Conservation (phyloP, 2,888 invertebrate genomes). For the Baronia brevicornis region DNA sequence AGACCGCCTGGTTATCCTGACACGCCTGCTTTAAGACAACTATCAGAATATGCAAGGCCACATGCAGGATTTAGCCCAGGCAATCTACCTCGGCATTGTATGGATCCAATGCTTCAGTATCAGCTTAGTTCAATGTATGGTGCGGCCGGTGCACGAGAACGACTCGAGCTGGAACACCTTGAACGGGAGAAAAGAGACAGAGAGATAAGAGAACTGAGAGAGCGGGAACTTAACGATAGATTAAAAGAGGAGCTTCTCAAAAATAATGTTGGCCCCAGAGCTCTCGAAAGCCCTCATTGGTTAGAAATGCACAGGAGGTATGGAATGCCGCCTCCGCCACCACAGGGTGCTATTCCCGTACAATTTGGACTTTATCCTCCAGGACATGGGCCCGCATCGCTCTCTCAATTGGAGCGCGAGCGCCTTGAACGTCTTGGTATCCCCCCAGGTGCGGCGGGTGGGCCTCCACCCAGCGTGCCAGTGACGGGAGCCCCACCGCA, state of each 20-base stretch:
- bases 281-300: constrained; percentile 87
- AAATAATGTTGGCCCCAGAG: constrained; percentile 78
- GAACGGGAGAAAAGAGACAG: constrained; percentile 83
- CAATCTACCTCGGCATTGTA: constrained; percentile 79
- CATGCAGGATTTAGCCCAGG: constrained; percentile 89
- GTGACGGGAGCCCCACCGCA: constrained; percentile 73
- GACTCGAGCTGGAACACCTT: constrained; percentile 79
- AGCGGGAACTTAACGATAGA: constrained; percentile 87
- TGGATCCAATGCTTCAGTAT: constrained; percentile 91
- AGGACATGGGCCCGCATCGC: constrained; percentile 78
- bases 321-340: constrained; percentile 78
- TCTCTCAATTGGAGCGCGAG: constrained; percentile 91
- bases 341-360: constrained; percentile 79
- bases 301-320: constrained; percentile 91
- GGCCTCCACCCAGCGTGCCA: constrained; percentile 62
- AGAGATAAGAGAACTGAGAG: constrained; percentile 85
- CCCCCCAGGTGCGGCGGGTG: constrained; percentile 75
- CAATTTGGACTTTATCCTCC: constrained; percentile 85
- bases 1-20: constrained; percentile 84
- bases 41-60: constrained; percentile 94
- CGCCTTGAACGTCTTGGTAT: constrained; percentile 88
- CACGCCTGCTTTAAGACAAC: constrained; percentile 93
- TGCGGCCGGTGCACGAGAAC: constrained; percentile 79
- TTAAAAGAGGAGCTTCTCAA: constrained; percentile 93
- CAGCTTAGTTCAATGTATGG: constrained; percentile 86